Evolutionary conservation across 2,888 invertebrate species (phyloP), one percentile per base, ranked within the genome.

Genomic region (Octonoba sinensis): DNA sequence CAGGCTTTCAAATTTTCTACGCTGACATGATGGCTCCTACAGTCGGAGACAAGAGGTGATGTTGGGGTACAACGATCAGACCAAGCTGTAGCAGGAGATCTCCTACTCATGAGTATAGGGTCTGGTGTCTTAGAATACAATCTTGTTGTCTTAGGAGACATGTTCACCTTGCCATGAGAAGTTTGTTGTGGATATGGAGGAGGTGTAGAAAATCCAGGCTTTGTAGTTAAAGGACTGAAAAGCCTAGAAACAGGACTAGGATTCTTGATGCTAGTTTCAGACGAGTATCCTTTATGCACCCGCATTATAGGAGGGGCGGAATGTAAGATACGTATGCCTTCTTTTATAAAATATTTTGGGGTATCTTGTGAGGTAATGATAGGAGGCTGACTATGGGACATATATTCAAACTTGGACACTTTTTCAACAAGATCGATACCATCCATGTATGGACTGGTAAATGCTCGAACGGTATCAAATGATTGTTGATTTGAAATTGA

Each of bases 401-500:
- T 91, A 87, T 92, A 93, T 87, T 94, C 95, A 88, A 94, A 94
- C 88, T 94, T 93, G 0, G 93, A 93, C 1, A 94, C 92, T 90
- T 94, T 94, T 62, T 93, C 92, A 49, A 94, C 92, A 85, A 91
- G 92, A 83, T 92, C 91, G 71, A 88, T 88, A 83, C 91, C 90
- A 86, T 92, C 92, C 54, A 82, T 66, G 51, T 82, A 81, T 16
- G 66, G 73, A 24, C 51, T 57, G 12, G 47, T 54, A 36, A 57
- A 47, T 8, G 70, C 13, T 11, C 64, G 56, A 20, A 44, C 24
- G 8, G 60, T 65, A 49, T 70, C 71, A 22, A 51, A 57, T 27
- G 56, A 65, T 16, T 74, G 69, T 22, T 70, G 81, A 15, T 57
- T 75, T 16, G 70, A 49, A 22, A 46, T 46, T 15, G 74, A 65